A percentile compares a stretch with the other conserved stretches of the same genome.
These are phyloP conservation scores for Ailurus styani DNA, from an alignment of 2,113 vertebrate genomes.

Conservation along the genomic window DNA sequence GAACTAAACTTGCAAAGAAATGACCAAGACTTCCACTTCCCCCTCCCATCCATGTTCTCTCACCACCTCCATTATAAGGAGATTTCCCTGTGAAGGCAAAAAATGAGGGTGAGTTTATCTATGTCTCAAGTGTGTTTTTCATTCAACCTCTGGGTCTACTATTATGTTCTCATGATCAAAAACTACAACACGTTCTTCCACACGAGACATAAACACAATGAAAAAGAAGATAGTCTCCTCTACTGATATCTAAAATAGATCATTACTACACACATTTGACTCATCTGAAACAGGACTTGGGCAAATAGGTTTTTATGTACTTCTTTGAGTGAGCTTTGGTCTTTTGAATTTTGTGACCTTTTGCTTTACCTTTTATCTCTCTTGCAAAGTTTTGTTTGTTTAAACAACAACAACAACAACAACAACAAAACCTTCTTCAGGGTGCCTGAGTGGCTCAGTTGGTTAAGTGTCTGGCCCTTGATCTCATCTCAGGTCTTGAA, in stretches of 20 bases:
- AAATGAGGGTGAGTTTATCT: neutral
- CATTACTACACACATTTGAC: neutral
- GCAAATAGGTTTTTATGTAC: neutral
- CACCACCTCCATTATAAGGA: neutral
- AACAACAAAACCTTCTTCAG: neutral
- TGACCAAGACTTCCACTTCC: neutral
- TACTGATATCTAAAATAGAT: neutral
- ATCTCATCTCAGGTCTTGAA: neutral
- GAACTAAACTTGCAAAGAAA: neutral
- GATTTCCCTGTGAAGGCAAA: neutral
- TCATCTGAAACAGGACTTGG: neutral
- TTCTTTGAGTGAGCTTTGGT: neutral
- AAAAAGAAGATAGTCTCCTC: neutral
- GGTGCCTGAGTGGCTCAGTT: neutral
- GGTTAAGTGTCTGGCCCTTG: neutral
- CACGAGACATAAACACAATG: neutral
- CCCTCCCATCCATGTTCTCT: neutral
- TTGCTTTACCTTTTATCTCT: neutral
- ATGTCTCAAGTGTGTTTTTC: neutral
- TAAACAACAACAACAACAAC: neutral
- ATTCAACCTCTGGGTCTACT: neutral
- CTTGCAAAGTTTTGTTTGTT: neutral
- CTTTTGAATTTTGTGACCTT: neutral
- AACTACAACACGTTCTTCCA: neutral
- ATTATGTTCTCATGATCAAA: neutral